Evolutionary conservation across 1,140 invertebrate genomes (phyloP).

Genomic region (Kradibia gibbosae): DNA sequence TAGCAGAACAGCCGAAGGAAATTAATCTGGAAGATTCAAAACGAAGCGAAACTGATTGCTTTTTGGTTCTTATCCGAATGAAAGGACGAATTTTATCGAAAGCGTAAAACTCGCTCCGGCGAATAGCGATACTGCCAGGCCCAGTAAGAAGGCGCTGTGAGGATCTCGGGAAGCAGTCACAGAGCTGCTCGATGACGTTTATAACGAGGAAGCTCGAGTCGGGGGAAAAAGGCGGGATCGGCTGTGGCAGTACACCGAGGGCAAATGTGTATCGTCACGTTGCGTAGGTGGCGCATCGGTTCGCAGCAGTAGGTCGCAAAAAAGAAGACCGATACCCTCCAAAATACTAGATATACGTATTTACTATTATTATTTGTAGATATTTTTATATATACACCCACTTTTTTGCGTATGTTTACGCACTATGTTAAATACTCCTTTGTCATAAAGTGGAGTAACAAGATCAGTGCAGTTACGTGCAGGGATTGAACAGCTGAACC

Average conservation of each 20-base stretch:
- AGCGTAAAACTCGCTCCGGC: too few species aligned
- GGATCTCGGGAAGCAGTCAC: too few species aligned
- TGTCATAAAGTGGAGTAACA: slow-evolving; percentile 21
- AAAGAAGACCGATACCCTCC: slow-evolving; percentile 16
- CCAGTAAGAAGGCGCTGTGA: neutral
- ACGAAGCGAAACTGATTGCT: neutral
- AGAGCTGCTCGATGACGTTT: neutral
- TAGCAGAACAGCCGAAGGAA: slow-evolving; percentile 35
- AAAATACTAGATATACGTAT: slow-evolving; percentile 27
- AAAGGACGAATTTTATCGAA: too few species aligned
- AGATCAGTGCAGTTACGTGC: slow-evolving; percentile 19
- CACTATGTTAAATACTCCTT: neutral
- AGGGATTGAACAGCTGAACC: slow-evolving; percentile 39
- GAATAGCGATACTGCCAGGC: too few species aligned
- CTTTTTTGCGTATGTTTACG: slow-evolving; percentile 39
- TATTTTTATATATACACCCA: slow-evolving; percentile 15
- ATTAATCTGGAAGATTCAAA: neutral
- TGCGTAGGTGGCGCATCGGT: slow-evolving; percentile 30
- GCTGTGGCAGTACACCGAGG: neutral
- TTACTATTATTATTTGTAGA: slow-evolving; percentile 47
- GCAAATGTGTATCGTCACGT: slow-evolving; percentile 12
- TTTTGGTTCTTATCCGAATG: too few species aligned
- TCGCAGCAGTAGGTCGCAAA: neutral
- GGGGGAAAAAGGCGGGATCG: slow-evolving; percentile 1
- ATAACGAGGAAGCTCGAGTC: neutral